Evolutionary conservation across 2,113 vertebrate species (phyloP), one percentile per base, ranked within the genome.

Genomic region (Micronisus gabar): DNA sequence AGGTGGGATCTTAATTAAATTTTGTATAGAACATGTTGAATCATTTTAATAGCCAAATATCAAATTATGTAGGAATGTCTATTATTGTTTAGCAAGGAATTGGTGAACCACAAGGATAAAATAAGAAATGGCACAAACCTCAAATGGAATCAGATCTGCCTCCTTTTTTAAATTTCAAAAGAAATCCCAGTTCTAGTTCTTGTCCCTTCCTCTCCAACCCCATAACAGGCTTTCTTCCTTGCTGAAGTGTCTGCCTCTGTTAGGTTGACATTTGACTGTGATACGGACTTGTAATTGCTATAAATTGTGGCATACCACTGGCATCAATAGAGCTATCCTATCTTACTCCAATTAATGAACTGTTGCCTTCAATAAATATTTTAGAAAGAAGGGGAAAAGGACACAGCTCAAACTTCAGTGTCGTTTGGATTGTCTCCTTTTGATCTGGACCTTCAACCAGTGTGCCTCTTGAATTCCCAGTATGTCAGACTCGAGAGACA

Each of bases 101-200:
- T 85, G 81, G 91, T 93, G 81, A 91, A 97, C 81, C 76, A 85
- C 94, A 90, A 52, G 34, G 62, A 82, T 66, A 93, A 95, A 97
- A 94, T 90, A 93, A 95, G 84, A 93, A 93, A 85, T 48, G n/a
- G 38, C 63, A 52, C 43, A 94, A 94, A 72, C 43, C 70, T 91
- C 91, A 82, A 47, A 76, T 55, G 17, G 58, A 96, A 86, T 91
- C 58, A 95, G 43, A 94, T 90, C 78, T 80, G 50, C 38, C 23
- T 88, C 62, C 30, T 82, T 82, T 79, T 94, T 87, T 65, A 84
- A 58, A 81, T 81, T 91, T 89, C 0, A 1, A n/a, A 82, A 74
- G 65, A 41, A 9, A 17, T 27, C 34, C 8, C 16, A 50, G 19
- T 63, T 92, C 40, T 55, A 75, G 17, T 12, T 43, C 52, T 74